Base-by-base conservation (phyloP, 2,888 invertebrate genomes). In the Aphidius colemani region DNA sequence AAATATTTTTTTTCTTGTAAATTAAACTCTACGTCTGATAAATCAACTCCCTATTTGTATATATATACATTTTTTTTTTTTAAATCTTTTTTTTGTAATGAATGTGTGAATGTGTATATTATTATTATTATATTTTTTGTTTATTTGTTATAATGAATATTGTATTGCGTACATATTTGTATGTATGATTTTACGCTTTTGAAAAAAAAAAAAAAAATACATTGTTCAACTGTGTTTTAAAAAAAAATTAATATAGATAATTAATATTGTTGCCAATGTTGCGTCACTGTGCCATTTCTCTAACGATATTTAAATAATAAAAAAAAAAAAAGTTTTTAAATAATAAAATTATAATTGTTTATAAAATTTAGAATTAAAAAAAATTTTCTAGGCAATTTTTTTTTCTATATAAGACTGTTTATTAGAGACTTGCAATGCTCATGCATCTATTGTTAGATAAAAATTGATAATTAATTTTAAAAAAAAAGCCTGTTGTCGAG, bases 201-300 rank as follows among this genome's bases (percentile, higher is more conserved):
- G 48, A 49, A 50, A 64, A 39, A 60, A 10, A 41, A 10, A 41
- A 55, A 55, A 55, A 40, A 59, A 49, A 30, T 11, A 9, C 30
- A 55, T 13, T 30, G 30, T 44, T 11, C 44, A 43, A 53, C 30
- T 30, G 30, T 30, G 3, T 30, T 30, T 5, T 13, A 55, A 11
- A 55, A 46, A 53, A 45, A 51, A 62, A 53, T 53, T 30, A 43
- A 51, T 51, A 61, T 46, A 48, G 43, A 41, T 55, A 57, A 55
- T 49, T 49, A 13, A 56, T 43, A 44, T 59, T 49, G 49, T 59
- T 44, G 43, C 59, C 43, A 55, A 59, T 50, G 59, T 64, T 64
- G 59, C 63, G 59, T 64, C 63, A 63, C 63, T 59, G 59, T 63
- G 59, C 53, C 53, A 64, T 64, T 59, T 53, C 63, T 64, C 46